phyloP scores from a whole-genome alignment of 2,113 vertebrate species.

The Sander lucioperca region DNA sequence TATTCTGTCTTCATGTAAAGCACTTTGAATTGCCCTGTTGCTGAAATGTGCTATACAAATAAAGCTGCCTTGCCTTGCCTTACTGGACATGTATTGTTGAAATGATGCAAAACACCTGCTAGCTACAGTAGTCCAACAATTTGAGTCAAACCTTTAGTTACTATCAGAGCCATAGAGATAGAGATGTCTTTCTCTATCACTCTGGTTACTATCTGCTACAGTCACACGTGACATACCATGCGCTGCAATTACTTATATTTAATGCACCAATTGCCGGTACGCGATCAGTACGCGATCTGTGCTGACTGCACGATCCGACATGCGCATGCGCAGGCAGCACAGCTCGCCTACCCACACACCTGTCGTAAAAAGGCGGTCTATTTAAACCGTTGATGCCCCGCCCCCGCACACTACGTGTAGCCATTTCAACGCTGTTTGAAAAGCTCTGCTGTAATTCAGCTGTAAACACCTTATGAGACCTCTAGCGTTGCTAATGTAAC shows the following conservation, averaged over 20 bases:
- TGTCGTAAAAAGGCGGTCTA: background rate
- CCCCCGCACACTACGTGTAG: background rate
- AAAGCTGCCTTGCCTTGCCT: too few relatives aligned
- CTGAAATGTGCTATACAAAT: too few relatives aligned
- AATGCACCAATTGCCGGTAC: too few relatives aligned
- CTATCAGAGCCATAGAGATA: too few relatives aligned
- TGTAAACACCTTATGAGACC: background rate
- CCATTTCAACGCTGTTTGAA: background rate
- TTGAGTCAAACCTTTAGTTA: too few relatives aligned
- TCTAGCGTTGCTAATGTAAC: background rate
- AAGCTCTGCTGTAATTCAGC: background rate
- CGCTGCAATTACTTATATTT: background rate
- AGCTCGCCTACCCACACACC: background rate
- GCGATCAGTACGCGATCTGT: too few relatives aligned
- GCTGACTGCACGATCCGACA: too few relatives aligned
- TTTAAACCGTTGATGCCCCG: background rate
- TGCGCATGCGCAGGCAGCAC: too few relatives aligned
- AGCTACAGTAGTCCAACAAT: too few relatives aligned
- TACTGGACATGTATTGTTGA: background rate
- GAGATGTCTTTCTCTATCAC: too few relatives aligned
- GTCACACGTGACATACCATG: background rate
- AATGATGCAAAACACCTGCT: background rate
- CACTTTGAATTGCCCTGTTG: too few relatives aligned
- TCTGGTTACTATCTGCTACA: background rate
- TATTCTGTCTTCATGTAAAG: too few relatives aligned